Evolutionary conservation across 2,888 invertebrate genomes (phyloP), one percentile per base, ranked within the genome.

Genomic region (Cynaeus angustus): DNA sequence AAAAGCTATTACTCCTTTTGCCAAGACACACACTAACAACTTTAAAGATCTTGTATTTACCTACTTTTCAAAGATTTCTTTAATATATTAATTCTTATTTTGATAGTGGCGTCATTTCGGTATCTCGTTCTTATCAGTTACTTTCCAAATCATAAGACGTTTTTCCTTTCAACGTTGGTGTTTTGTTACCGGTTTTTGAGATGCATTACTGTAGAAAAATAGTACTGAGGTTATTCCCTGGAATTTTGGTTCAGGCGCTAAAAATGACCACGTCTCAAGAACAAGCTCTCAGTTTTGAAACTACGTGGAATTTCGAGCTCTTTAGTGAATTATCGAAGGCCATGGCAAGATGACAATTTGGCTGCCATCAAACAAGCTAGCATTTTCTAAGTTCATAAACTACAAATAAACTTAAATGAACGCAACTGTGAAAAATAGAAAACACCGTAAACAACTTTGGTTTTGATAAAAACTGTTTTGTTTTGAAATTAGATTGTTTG

Each of bases 331-430:
- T 13, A 7, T 38, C 26, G 33, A 55, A 55, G 55, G 55, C 38
- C 38, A 14, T 55, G 55, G 55, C 55, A 55, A 14, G 8, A 8
- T 55, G 55, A 58, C 58, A 58, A 43, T 58, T 58, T 26, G 45
- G 45, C 58, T 43, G 14, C 4, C 16, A 38, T 16, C 13, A 16
- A 52, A 1, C 21, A 52, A 52, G 26, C n/a, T 21, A 30, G 4
- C n/a, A 28, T 5, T n/a, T 12, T 21, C 10, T 30, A 30, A 12
- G n/a, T 52, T 52, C 5, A 10, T 12, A 30, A 52, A 12, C 33
- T 26, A 28, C 9, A 52, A 52, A 30, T 52, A 33, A 48, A 12
- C 9, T 14, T 14, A 12, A 10, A 10, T 45, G 12, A 45, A 21
- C n/a, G 48, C 48, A 48, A 10, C 13, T 45, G 48, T 43, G 43